These are phyloP conservation scores for Nothoprocta perdicaria DNA, from an alignment of 2,113 vertebrate genomes.

Conservation along the genomic window DNA sequence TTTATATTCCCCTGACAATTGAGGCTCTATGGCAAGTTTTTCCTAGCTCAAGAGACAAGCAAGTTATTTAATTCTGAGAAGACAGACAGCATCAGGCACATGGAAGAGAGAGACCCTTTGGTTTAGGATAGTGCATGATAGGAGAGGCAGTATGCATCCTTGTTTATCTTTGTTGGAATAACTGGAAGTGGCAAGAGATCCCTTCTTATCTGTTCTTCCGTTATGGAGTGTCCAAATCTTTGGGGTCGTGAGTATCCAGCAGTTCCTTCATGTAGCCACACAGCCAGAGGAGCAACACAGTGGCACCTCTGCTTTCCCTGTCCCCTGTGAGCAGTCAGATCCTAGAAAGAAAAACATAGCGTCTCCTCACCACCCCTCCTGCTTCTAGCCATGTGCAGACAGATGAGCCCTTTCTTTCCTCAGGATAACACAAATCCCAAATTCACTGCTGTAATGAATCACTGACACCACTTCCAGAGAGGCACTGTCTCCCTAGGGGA, in stretches of 20 bases:
- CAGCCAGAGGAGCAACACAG: rapidly evolving
- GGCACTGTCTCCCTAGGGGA: not conserved
- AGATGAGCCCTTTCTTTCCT: not conserved
- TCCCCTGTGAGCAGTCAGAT: not conserved
- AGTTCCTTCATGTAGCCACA: not conserved
- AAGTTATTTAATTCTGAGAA: not conserved
- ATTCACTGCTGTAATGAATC: not conserved
- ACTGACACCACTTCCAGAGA: not conserved
- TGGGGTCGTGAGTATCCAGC: not conserved
- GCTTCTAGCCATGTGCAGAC: not conserved
- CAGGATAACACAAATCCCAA: not conserved
- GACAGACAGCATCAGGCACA: not conserved
- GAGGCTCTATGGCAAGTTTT: not conserved
- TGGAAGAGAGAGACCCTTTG: rapidly evolving
- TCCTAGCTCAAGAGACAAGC: not conserved
- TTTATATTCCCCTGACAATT: not conserved
- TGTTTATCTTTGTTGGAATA: not conserved
- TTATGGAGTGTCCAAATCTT: not conserved
- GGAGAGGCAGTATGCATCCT: not conserved
- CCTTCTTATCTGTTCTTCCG: not conserved
- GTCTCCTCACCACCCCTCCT: not conserved
- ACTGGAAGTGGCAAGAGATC: not conserved
- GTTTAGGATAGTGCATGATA: not conserved
- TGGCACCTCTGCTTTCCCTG: not conserved
- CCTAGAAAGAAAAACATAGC: not conserved